Base-by-base conservation (phyloP, 2,113 vertebrate genomes). In the Cephalopterus ornatus region DNA sequence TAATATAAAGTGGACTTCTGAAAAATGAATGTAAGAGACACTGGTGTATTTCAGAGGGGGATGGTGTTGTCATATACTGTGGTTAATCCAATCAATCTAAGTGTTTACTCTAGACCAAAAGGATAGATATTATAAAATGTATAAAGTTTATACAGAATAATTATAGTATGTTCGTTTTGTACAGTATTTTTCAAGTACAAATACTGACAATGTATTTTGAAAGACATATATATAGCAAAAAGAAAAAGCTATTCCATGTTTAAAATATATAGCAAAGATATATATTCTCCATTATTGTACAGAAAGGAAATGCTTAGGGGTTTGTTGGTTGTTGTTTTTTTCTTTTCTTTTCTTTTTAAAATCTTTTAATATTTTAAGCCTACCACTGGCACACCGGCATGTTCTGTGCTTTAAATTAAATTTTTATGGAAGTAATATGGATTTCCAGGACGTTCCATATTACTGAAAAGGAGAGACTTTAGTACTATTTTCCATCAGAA, bases 161-260 rank as follows among this genome's bases (percentile, higher is more conserved):
- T 98, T 98, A 98, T 98, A 98, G 97, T 98, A 98, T 97, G 98
- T 98, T 97, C 13, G 98, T 98, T 99, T 99, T 99, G 98, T 99
- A 99, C 98, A 99, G 98, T 98, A 98, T 99, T 98, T 99, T 99
- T 99, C 98, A 98, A 99, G 98, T 98, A 98, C 98, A 98, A 98
- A 98, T 98, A 98, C 98, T 98, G 98, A 98, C 97, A 97, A 96
- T 98, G 98, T 99, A 98, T 99, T 98, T 99, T 98, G 97, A 96
- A 97, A 98, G 96, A 98, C 98, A 98, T 98, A 98, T 98, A 97
- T 98, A 98, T 97, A 98, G 84, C 96, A 97, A 98, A 98, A 95
- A 98, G 93, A 95, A 95, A 97, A 96, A 96, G 72, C 85, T 98
- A 97, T 98, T 98, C 97, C 97, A 87, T 96, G 96, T 97, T 98